Conservation (phyloP, 2,113 vertebrate genomes). For the Channa maculata region DNA sequence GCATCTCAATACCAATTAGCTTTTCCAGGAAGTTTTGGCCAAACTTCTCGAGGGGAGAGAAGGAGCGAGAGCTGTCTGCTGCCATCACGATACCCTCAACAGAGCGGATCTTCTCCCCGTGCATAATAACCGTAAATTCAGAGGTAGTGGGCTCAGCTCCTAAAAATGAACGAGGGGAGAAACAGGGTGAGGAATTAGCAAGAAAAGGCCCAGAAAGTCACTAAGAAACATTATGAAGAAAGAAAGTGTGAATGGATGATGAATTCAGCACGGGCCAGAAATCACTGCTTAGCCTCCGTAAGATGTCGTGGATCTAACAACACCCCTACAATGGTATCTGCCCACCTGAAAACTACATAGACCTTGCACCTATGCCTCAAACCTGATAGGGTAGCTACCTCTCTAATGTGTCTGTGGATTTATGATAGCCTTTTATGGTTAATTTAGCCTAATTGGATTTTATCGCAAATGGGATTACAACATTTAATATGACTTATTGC, state of each 20-base stretch:
- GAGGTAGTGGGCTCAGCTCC: conserved; percentile 98
- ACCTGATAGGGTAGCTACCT: background rate
- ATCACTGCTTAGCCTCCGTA: background rate
- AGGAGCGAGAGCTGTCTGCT: conserved; percentile 94
- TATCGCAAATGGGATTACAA: background rate
- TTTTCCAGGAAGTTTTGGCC: conserved; percentile 99
- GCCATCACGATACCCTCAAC: conserved; percentile 99
- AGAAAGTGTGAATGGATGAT: background rate
- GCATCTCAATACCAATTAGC: conserved; percentile 96
- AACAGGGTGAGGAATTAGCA: conserved; percentile 13
- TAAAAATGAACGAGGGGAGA: conserved; percentile 57
- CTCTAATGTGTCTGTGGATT: background rate
- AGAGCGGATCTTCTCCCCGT: conserved; percentile 95
- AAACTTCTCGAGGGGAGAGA: conserved; percentile 97
- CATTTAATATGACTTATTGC: background rate
- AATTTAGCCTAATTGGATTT: background rate
- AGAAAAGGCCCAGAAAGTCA: background rate
- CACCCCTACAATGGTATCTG: background rate
- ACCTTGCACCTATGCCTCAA: background rate
- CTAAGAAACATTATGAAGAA: background rate
- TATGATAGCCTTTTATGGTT: conserved; percentile 1
- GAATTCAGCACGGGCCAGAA: background rate
- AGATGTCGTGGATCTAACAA: conserved; percentile 4
- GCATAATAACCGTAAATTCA: conserved; percentile 98
- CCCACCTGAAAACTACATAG: too few relatives aligned